Evolutionary conservation across 2,888 invertebrate species (phyloP).

Genomic region (Scaptomyza polygonia): DNA sequence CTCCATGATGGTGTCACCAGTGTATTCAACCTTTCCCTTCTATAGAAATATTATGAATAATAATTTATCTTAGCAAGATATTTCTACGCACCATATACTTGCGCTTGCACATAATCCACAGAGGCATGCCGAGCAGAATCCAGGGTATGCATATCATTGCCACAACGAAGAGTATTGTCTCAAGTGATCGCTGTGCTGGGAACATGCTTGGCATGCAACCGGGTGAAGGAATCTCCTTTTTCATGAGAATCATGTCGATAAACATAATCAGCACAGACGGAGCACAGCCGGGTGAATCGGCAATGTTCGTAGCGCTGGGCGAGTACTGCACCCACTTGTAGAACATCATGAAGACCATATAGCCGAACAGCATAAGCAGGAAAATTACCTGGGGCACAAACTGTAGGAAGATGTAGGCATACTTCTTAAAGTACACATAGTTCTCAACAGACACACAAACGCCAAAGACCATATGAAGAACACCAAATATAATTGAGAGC

Average conservation of each 20-base stretch:
- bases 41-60: not conserved
- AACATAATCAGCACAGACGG: conserved; percentile 91
- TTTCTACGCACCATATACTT: conserved; percentile 44
- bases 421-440: conserved; percentile 89
- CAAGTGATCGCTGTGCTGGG: conserved; percentile 88
- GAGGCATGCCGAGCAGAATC: conserved; percentile 96
- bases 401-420: conserved; percentile 90
- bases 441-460: conserved; percentile 92
- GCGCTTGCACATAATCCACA: conserved; percentile 88
- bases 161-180: conserved; percentile 90
- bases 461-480: conserved; percentile 97
- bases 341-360: conserved; percentile 95
- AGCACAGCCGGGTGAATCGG: conserved; percentile 86
- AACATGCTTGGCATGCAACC: conserved; percentile 88
- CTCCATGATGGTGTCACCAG: conserved; percentile 61
- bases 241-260: conserved; percentile 91
- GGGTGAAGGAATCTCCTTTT: conserved; percentile 84
- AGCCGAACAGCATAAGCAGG: conserved; percentile 93
- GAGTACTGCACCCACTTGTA: conserved; percentile 93
- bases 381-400: conserved; percentile 96
- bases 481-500: conserved; percentile 95
- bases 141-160: conserved; percentile 95
- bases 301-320: conserved; percentile 82
- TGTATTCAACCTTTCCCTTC: conserved; percentile 28
- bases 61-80: not conserved